phyloP scores from a whole-genome alignment of 2,888 invertebrate genomes.

The Corythucha ciliata region DNA sequence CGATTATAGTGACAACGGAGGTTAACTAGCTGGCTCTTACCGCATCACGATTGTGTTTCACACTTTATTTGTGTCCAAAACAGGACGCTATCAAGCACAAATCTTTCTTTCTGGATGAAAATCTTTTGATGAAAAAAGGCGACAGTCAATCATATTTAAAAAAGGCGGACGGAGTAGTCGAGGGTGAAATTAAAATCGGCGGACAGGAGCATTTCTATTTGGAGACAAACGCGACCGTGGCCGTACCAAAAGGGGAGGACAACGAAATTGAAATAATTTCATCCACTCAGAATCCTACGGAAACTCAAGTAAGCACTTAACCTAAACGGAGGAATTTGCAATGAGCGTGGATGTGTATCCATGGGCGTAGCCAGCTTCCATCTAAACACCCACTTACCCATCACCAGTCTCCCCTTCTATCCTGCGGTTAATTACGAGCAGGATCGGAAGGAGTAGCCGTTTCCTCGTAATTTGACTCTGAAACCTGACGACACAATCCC shows the following conservation, averaged over 20 bases:
- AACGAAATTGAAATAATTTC: conserved; percentile 77
- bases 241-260: conserved; percentile 63
- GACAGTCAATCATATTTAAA: conserved; percentile 58
- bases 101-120: conserved; percentile 58
- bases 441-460: no score
- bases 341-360: no score
- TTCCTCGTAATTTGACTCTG: no score
- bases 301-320: conserved; percentile 50
- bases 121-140: conserved; percentile 53
- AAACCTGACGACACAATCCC: no score
- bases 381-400: no score
- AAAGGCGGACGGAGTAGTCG: conserved; percentile 45
- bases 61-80: no score
- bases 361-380: no score
- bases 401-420: no score
- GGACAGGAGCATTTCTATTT: conserved; percentile 96
- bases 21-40: no score
- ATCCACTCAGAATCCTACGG: conserved; percentile 75
- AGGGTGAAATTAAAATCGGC: conserved; percentile 70
- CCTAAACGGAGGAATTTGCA: no score
- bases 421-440: no score
- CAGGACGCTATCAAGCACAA: conserved; percentile 67
- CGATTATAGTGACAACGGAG: conserved; percentile 76
- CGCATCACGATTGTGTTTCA: not conserved
- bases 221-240: conserved; percentile 70